Percentiles rank a stretch among this genome's conserved stretches.
Evolutionary conservation across 2,888 invertebrate genomes (phyloP).

Genomic region (Drosophila kanekoi): DNA sequence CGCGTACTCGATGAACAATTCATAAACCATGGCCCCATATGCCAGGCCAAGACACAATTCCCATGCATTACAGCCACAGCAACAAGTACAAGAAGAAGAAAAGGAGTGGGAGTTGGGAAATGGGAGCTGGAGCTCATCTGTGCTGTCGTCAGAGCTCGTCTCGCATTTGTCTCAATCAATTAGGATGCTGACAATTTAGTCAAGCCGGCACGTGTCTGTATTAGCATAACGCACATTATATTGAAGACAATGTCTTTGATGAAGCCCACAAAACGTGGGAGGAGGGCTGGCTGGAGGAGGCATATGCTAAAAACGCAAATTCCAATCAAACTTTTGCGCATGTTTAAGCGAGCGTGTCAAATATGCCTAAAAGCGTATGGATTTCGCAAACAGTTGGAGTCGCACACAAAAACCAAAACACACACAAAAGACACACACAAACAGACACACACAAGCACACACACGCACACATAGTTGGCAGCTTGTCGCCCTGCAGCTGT

Average conservation of each 20-base stretch:
- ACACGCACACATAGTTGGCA: not conserved
- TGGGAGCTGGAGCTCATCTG: conserved; percentile 2
- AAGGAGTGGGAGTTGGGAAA: not conserved
- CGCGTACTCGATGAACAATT: conserved; percentile 45
- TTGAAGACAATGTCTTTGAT: conserved; percentile 35
- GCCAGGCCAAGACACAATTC: conserved; percentile 14
- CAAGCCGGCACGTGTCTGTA: conserved; percentile 55
- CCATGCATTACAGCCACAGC: conserved; percentile 21
- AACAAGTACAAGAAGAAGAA: not conserved
- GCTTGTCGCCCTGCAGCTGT: conserved; percentile 40
- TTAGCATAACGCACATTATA: conserved; percentile 45
- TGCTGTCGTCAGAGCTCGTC: conserved; percentile 5
- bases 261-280: not conserved
- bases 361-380: conserved; percentile 15
- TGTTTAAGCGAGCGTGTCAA: conserved; percentile 15
- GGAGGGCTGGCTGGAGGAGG: not conserved
- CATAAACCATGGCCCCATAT: conserved; percentile 38
- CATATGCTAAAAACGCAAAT: conserved; percentile 12
- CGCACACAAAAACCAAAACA: not conserved
- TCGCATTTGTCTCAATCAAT: conserved; percentile 58
- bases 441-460: not conserved
- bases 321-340: conserved; percentile 48
- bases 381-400: conserved; percentile 6
- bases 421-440: not conserved
- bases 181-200: conserved; percentile 39